Conservation (phyloP, 35 echinoderm and acorn worm species). For the Acanthaster planci region DNA sequence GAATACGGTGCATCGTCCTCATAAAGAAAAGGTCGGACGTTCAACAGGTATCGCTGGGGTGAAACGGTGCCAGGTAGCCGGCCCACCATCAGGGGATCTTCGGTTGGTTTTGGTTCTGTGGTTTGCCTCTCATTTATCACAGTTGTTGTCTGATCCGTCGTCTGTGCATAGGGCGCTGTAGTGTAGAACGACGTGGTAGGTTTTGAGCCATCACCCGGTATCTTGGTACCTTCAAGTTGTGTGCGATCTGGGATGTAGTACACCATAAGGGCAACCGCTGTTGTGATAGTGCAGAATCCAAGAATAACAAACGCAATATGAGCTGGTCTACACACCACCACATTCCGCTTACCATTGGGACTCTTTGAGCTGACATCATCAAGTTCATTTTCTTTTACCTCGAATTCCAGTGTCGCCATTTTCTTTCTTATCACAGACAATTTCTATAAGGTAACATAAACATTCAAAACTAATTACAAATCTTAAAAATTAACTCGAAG, state of each 20-base stretch:
- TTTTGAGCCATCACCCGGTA: neutral
- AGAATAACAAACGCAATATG: neutral
- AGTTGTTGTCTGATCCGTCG: too few species aligned
- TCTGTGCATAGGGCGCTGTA: neutral
- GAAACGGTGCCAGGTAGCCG: constrained; percentile 8
- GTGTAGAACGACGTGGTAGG: neutral
- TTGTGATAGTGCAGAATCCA: neutral
- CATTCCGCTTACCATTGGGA: too few species aligned
- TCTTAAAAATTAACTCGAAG: too few species aligned
- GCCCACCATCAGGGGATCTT: constrained; percentile 5
- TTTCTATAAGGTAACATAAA: too few species aligned
- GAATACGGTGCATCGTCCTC: neutral
- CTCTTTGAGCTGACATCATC: too few species aligned
- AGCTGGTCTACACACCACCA: too few species aligned
- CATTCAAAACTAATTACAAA: too few species aligned
- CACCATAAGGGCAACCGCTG: neutral
- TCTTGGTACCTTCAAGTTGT: neutral
- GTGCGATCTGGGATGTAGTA: constrained; percentile 6
- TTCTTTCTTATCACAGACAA: too few species aligned
- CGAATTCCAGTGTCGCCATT: too few species aligned
- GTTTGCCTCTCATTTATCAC: neutral
- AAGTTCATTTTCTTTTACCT: too few species aligned
- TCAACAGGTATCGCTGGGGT: constrained; percentile 24
- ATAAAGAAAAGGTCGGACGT: constrained; percentile 37
- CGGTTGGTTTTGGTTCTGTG: neutral